Evolutionary conservation across 2,888 invertebrate genomes (phyloP).

Genomic region (Hoplodrina blanda): DNA sequence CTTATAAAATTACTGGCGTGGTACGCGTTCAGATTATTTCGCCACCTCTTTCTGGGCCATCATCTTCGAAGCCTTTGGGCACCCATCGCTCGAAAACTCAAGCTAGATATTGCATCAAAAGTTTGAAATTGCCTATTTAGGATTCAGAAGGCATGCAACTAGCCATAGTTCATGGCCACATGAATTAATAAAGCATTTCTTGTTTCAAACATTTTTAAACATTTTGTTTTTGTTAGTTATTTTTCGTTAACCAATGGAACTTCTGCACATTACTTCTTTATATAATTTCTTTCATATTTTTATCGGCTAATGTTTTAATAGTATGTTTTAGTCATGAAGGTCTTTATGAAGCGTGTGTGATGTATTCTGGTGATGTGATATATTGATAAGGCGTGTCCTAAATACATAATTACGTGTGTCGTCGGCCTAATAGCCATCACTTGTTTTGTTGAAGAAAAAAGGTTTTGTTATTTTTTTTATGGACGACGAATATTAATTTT

Average conservation of each 20-base stretch:
- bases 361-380: constrained; percentile 61
- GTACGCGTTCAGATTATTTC: no score
- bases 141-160: no score
- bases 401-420: constrained; percentile 59
- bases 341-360: constrained; percentile 58
- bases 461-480: constrained; percentile 15
- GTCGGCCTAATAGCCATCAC: constrained; percentile 48
- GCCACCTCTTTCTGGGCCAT: no score
- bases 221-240: neutral
- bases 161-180: no score
- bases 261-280: constrained; percentile 21
- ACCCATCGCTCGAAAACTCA: no score
- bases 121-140: no score
- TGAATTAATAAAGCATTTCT: no score
- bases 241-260: neutral
- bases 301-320: constrained; percentile 66
- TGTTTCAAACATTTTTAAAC: no score
- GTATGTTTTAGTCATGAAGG: constrained; percentile 62
- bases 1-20: no score
- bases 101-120: no score
- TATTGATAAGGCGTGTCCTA: constrained; percentile 55
- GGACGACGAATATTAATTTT: constrained; percentile 1
- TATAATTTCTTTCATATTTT: constrained; percentile 50
- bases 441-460: constrained; percentile 36
- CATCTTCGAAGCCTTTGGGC: no score